Evolutionary conservation across 1,140 invertebrate genomes (phyloP), one percentile per base, ranked within the genome.

Genomic region (Agrilus planipennis): DNA sequence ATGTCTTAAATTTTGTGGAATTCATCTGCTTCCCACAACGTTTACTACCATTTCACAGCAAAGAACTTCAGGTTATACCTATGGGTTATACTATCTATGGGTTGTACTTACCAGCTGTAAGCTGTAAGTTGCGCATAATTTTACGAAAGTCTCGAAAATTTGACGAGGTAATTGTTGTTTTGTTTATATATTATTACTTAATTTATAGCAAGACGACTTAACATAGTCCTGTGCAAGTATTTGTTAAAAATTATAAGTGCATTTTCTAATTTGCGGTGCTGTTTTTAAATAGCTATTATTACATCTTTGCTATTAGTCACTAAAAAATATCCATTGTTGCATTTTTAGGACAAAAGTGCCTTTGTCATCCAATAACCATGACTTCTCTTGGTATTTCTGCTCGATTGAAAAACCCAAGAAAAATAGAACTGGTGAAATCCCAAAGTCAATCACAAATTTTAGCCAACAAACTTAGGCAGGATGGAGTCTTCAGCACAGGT

Each of bases 401-500:
- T 18, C 54, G 58, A 25, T 41, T 62, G 28, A 60, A 58, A 48
- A 48, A 58, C 41, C 52, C 57, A 20, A 61, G 57, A 42, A 59
- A 59, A 45, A 54, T 58, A 31, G 60, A 62, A 45, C 41, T 62
- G 29, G 42, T 54, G 17, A 62, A 61, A 43, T 61, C 58, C 1
- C 59, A 60, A 30, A 59, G 55, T 49, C 60, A 61, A 41, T 56
- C 57, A 12, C 60, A 61, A 42, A 47, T 61, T 37, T 49, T 62
- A 19, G 58, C 57, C 4, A 61, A 53, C 39, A 61, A 61, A 46
- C 35, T 62, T 11, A 45, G 56, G 40, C 58, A 61, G 47, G 60
- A 62, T 57, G 60, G 60, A 19, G 47, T 57, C n/a, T 51, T 62
- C 47, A 41, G 42, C n/a, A 58, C 58, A 52, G 60, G 60, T 61